Evolutionary conservation across 2,888 invertebrate species (phyloP).

Genomic region (Therioaphis trifolii): DNA sequence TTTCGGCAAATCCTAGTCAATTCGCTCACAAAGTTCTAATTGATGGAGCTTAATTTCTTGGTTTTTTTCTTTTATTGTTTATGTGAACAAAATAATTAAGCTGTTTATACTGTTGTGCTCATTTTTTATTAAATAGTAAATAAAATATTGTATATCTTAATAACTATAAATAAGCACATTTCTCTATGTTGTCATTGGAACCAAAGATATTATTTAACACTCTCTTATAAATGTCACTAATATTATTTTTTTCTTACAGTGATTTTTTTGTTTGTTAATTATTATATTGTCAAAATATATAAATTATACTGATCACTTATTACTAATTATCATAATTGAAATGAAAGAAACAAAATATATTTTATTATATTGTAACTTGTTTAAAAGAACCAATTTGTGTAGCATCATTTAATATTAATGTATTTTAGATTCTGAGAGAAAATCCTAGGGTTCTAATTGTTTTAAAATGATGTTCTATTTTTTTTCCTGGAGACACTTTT

Average conservation of each 20-base stretch:
- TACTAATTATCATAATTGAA: constrained; percentile 5
- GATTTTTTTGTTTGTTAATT: constrained; percentile 6
- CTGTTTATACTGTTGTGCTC: background rate
- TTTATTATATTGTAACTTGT: constrained; percentile 27
- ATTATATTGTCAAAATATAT: background rate
- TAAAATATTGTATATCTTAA: background rate
- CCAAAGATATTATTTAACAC: constrained; percentile 49
- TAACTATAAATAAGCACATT: background rate
- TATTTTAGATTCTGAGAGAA: too few species aligned
- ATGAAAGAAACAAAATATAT: constrained; percentile 37
- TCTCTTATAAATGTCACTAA: constrained; percentile 25
- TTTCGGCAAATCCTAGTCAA: constrained; percentile 55
- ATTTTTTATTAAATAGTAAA: constrained; percentile 20
- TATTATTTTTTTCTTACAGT: constrained; percentile 44
- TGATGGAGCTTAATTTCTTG: constrained; percentile 24
- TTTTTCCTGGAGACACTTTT: too few species aligned
- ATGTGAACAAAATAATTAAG: background rate
- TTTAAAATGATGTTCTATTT: too few species aligned
- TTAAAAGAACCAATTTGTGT: background rate
- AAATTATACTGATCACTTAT: background rate
- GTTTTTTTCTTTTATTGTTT: constrained; percentile 24
- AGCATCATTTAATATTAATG: background rate
- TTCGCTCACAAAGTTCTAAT: constrained; percentile 52
- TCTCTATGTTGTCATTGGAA: constrained; percentile 1
- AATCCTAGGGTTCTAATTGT: background rate